Evolutionary conservation across 2,888 invertebrate species (phyloP).

Genomic region (Gari tellinella): DNA sequence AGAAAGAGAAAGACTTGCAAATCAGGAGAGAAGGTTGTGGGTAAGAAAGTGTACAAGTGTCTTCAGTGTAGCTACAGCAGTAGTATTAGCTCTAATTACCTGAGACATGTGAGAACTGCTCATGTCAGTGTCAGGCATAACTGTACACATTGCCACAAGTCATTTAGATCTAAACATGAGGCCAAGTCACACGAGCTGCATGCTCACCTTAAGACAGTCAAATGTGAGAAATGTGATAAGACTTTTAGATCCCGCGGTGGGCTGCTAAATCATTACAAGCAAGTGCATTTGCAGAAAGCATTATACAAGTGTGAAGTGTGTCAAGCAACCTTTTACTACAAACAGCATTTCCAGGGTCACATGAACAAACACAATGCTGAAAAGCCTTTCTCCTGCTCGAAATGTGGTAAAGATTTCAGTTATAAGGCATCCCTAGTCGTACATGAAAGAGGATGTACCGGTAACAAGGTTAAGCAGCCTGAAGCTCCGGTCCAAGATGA

Average conservation of each 20-base stretch:
- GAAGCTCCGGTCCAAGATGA: constrained; percentile 6
- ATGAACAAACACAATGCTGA: constrained; percentile 24
- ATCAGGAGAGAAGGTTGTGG: neutral
- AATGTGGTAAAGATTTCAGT: constrained; percentile 27
- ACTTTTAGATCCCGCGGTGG: constrained; percentile 30
- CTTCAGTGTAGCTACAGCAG: constrained; percentile 29
- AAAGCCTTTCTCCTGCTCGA: constrained; percentile 19
- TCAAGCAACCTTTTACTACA: constrained; percentile 30
- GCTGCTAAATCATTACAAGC: constrained; percentile 33
- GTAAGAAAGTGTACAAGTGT: constrained; percentile 12
- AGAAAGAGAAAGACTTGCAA: neutral
- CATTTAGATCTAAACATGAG: constrained; percentile 38
- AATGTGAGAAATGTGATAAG: constrained; percentile 36
- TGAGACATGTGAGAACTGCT: constrained; percentile 20
- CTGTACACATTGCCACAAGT: constrained; percentile 27
- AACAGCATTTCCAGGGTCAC: constrained; percentile 33
- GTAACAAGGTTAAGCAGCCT: constrained; percentile 1
- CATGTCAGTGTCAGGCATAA: constrained; percentile 16
- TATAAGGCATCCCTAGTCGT: constrained; percentile 23
- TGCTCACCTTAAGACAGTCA: constrained; percentile 11
- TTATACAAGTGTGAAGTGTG: constrained; percentile 29
- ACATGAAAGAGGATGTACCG: constrained; percentile 28
- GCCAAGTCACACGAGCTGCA: constrained; percentile 29
- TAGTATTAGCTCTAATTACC: constrained; percentile 20
- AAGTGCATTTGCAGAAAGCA: constrained; percentile 18